Conservation (phyloP, 2,888 invertebrate species). For the Melanostoma mellinum region DNA sequence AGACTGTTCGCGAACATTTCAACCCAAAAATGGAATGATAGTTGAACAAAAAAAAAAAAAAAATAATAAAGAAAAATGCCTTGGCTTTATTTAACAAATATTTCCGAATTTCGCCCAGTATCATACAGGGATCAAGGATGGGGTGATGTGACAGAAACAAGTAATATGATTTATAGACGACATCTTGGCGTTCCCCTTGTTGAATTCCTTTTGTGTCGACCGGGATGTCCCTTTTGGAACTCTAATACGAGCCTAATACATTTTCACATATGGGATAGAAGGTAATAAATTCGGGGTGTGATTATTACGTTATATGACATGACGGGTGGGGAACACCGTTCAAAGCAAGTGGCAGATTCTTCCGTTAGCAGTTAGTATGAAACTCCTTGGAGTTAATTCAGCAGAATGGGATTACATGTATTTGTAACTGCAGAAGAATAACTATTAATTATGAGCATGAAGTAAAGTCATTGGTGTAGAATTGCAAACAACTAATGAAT, state of each 20-base stretch:
- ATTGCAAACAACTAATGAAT: too few species aligned
- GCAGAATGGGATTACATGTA: constrained; percentile 19
- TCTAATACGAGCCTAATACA: constrained; percentile 66
- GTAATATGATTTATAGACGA: constrained; percentile 72
- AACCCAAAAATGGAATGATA: constrained; percentile 18
- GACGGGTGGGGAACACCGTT: constrained; percentile 44
- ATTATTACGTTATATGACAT: constrained; percentile 69
- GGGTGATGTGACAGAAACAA: constrained; percentile 52
- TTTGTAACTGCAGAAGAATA: constrained; percentile 19
- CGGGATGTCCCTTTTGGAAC: constrained; percentile 65
- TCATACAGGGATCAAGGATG: not conserved
- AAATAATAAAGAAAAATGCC: constrained; percentile 21
- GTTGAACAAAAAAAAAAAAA: constrained; percentile 6
- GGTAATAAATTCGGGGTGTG: constrained; percentile 72
- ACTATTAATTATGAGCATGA: constrained; percentile 11
- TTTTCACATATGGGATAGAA: constrained; percentile 71
- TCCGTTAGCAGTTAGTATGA: too few species aligned
- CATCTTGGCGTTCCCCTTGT: constrained; percentile 66
- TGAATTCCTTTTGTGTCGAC: constrained; percentile 54
- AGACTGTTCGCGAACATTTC: constrained; percentile 21
- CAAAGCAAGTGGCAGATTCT: constrained; percentile 34
- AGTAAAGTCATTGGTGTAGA: too few species aligned
- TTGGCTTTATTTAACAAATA: constrained; percentile 70
- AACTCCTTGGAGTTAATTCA: constrained; percentile 33
- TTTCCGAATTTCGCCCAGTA: constrained; percentile 45